phyloP scores from a whole-genome alignment of 2,888 invertebrate species.

The Artemia sinica region DNA sequence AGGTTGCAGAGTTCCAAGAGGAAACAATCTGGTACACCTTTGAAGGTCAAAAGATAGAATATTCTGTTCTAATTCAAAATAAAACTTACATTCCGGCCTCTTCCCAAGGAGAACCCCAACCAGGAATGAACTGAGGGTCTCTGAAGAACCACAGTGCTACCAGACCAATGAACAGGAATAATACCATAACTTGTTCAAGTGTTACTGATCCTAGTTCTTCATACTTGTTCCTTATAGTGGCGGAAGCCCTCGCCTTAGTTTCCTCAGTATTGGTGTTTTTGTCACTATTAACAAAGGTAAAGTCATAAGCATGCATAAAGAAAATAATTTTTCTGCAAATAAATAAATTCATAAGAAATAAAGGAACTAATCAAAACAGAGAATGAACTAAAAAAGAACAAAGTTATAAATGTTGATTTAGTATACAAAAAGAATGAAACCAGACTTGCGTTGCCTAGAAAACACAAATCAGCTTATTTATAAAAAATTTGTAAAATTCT shows the following conservation, averaged over 20 bases:
- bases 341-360: too few relatives aligned
- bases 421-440: too few relatives aligned
- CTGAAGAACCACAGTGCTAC: constrained; percentile 75
- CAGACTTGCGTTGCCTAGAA: too few relatives aligned
- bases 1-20: background rate
- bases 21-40: background rate
- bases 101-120: constrained; percentile 46
- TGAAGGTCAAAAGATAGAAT: background rate
- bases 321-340: too few relatives aligned
- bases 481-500: too few relatives aligned
- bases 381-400: too few relatives aligned
- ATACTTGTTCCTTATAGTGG: constrained; percentile 56
- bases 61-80: background rate
- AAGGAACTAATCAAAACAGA: too few relatives aligned
- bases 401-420: too few relatives aligned
- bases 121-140: constrained; percentile 65
- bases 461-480: too few relatives aligned
- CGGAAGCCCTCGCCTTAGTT: constrained; percentile 37
- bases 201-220: constrained; percentile 56
- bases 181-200: constrained; percentile 54
- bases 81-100: background rate
- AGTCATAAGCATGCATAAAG: too few relatives aligned
- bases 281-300: background rate
- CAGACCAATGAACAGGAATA: constrained; percentile 52
- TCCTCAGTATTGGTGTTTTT: background rate